Conservation (phyloP, 2,888 invertebrate species). For the Diaphora mendica region DNA sequence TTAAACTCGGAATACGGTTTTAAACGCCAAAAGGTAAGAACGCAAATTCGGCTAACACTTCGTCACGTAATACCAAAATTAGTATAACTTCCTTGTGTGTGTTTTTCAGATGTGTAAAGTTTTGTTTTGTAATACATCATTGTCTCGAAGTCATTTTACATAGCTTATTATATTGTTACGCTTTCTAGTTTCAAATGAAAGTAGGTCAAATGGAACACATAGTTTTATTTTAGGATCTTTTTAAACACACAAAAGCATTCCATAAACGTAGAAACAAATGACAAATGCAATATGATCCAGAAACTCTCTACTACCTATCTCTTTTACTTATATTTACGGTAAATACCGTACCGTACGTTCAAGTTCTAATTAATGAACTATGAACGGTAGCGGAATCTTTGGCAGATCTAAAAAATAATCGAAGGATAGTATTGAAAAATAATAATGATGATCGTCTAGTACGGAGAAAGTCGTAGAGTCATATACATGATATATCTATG, state of each 20-base stretch:
- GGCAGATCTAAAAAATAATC: no score
- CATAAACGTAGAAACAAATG: background rate
- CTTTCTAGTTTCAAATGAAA: slow-evolving; percentile 35
- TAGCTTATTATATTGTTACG: slow-evolving; percentile 20
- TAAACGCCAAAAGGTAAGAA: background rate
- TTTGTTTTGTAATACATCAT: background rate
- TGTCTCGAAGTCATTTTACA: background rate
- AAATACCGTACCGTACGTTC: background rate
- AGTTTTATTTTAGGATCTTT: background rate
- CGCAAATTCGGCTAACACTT: background rate
- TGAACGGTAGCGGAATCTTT: no score
- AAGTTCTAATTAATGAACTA: background rate
- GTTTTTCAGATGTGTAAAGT: background rate
- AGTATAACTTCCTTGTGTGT: background rate
- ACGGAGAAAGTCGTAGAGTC: no score
- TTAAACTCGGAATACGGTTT: background rate
- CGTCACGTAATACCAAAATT: background rate
- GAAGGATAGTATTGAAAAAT: no score
- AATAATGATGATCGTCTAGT: no score
- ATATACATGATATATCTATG: no score
- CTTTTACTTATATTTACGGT: background rate
- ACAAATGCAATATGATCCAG: background rate
- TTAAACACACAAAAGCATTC: background rate
- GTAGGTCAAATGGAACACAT: slow-evolving; percentile 13
- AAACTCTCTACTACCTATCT: no score